Conservation (phyloP, 1,140 invertebrate species). For the Thaumatotibia leucotreta region DNA sequence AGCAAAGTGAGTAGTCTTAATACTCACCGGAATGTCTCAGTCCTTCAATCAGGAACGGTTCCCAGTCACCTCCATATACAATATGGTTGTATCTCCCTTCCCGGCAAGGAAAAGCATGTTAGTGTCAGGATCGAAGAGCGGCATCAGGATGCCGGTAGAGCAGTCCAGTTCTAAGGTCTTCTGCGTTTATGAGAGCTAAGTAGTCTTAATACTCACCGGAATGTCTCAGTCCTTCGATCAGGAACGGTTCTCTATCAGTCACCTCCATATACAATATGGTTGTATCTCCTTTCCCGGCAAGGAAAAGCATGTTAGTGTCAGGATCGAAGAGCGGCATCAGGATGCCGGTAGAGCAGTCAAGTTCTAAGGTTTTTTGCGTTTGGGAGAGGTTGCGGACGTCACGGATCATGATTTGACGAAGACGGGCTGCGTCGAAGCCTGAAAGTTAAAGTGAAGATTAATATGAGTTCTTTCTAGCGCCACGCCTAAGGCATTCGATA, state of each 20-base stretch:
- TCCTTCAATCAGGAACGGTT: slow-evolving; percentile 90
- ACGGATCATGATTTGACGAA: slow-evolving; percentile 91
- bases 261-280: slow-evolving; percentile 93
- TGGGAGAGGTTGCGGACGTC: slow-evolving; percentile 89
- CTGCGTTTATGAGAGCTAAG: slow-evolving; percentile 84
- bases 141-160: slow-evolving; percentile 94
- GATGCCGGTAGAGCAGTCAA: slow-evolving; percentile 94
- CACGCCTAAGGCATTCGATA: no score
- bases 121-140: slow-evolving; percentile 93
- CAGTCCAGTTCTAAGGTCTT: slow-evolving; percentile 90
- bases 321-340: slow-evolving; percentile 93
- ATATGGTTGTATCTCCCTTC: slow-evolving; percentile 93
- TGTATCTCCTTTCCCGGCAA: slow-evolving; percentile 94
- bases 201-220: slow-evolving; percentile 61
- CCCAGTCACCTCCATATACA: slow-evolving; percentile 90
- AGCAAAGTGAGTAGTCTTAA: slow-evolving; percentile 83
- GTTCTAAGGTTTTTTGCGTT: slow-evolving; percentile 86
- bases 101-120: slow-evolving; percentile 95
- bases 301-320: slow-evolving; percentile 95
- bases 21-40: slow-evolving; percentile 81
- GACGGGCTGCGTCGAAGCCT: slow-evolving; percentile 85
- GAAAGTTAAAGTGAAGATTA: slow-evolving; percentile 11
- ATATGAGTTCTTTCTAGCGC: background rate
- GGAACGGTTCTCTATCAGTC: slow-evolving; percentile 87
- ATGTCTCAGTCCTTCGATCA: slow-evolving; percentile 89